Base-by-base conservation (phyloP, 2,113 vertebrate genomes). In the Cyanocitta stelleri region DNA sequence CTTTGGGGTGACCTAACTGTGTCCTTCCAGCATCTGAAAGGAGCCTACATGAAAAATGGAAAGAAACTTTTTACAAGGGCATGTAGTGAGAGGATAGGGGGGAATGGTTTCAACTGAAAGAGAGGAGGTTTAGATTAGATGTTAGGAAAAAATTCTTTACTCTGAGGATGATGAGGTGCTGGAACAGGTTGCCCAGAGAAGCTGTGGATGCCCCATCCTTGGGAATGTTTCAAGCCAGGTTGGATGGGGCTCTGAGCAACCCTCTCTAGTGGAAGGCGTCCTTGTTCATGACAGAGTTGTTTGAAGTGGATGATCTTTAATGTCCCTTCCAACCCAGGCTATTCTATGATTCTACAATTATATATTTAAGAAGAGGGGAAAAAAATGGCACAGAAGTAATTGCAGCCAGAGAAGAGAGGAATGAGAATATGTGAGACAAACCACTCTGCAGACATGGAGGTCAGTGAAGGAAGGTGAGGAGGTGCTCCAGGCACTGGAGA, bases 401-500 rank as follows among this genome's bases (percentile, higher is more conserved):
- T 68, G 14, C 55, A 48, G n/a, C 9, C 14, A 49, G 48, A 43
- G 55, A 41, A 68, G 46, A 67, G 29, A 52, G 9, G 44, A 54
- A 20, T 61, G 41, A 62, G 24, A 27, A 19, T 55, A 16, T 23
- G 11, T 55, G 35, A 49, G 18, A 56, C 26, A 76, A 76, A 69
- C n/a, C n/a, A 27, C 48, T 75, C 41, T 62, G 41, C 35, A 83
- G n/a, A 41, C 35, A 4, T 12, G 13, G 26, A 76, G 26, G 30
- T 49, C 63, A 49, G 26, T 58, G 48, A 76, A 43, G 32, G 20
- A 62, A 15, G 39, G 14, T 0, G 0, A 68, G 23, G 62, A 55
- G 6, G 6, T 55, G 41, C 7, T 55, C 17, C n/a, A 62, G 35
- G 11, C 0, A 0, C 26, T 14, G 15, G n/a, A 55, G 30, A 55